Evolutionary conservation across 2,888 invertebrate species (phyloP), one percentile per base, ranked within the genome.

Genomic region (Drosophila anomelani): DNA sequence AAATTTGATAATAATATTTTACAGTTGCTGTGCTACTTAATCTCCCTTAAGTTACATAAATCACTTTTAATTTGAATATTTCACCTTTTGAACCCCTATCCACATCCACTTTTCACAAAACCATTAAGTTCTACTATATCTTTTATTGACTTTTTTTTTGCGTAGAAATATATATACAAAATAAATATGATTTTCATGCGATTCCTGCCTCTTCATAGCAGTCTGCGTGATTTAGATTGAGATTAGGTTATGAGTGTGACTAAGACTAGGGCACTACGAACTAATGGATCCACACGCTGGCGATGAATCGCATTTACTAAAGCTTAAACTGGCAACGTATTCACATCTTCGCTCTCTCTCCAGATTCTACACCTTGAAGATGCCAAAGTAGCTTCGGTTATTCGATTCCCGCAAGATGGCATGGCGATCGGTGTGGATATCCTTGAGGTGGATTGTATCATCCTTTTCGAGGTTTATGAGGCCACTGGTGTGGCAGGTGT

Each of bases 301-400:
- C 56, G 54, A 38, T 55, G 53, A 63, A 71, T 58, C 72, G 63
- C 63, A 63, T 73, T 71, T 49, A 63, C 74, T 69, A 75, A 75
- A 75, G 75, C 75, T 75, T 51, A 69, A 38, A 44, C 76, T 76
- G 75, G 62, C 58, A 26, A 59, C 39, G 9, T 20, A 17, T 47
- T 6, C 47, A 4, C 29, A 12, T n/a, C 34, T 26, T 41, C 26
- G 20, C 20, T 29, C 2, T 29, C 29, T 20, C 8, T n/a, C 15
- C 34, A 10, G 20, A 20, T 4, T 34, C 54, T 84, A 91, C 66
- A 91, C 60, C 78, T 96, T 96, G 59, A 96, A 94, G n/a, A 96
- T 93, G 39, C 97, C 97, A 81, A 97, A 96, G 93, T 96, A 97
- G 83, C 96, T 96, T 91, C 96, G 96, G 77, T 96, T 96, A 15